phyloP scores from a whole-genome alignment of 2,888 invertebrate genomes.

The Melinopterus prodromus region DNA sequence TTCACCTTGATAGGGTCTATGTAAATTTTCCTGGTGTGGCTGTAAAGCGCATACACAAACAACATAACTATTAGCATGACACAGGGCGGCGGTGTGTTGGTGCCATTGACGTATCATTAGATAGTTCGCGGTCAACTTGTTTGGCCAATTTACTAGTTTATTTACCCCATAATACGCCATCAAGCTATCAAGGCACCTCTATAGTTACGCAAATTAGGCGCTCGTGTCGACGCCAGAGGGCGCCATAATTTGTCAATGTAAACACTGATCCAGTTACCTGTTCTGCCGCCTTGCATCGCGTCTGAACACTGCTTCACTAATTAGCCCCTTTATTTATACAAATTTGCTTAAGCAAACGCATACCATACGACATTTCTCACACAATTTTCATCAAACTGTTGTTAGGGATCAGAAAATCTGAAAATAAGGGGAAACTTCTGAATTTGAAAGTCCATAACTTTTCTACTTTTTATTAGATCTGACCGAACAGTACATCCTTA shows the following conservation, averaged over 20 bases:
- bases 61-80: not conserved
- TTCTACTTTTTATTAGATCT: too few species aligned
- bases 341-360: too few species aligned
- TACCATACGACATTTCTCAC: too few species aligned
- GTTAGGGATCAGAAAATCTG: too few species aligned
- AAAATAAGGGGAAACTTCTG: too few species aligned
- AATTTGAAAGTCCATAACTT: too few species aligned
- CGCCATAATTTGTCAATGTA: not conserved
- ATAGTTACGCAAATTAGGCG: not conserved
- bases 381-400: too few species aligned
- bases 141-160: not conserved
- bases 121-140: conserved; percentile 4
- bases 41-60: not conserved
- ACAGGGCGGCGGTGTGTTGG: not conserved
- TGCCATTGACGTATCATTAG: not conserved
- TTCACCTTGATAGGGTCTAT: not conserved
- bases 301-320: too few species aligned
- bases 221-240: not conserved
- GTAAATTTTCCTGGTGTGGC: not conserved
- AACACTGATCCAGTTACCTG: too few species aligned
- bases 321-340: too few species aligned
- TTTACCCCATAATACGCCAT: not conserved
- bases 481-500: too few species aligned
- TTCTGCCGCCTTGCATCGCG: too few species aligned
- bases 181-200: not conserved